Conservation (phyloP, 2,797 vertebrate species). For the Acanthornis magna region DNA sequence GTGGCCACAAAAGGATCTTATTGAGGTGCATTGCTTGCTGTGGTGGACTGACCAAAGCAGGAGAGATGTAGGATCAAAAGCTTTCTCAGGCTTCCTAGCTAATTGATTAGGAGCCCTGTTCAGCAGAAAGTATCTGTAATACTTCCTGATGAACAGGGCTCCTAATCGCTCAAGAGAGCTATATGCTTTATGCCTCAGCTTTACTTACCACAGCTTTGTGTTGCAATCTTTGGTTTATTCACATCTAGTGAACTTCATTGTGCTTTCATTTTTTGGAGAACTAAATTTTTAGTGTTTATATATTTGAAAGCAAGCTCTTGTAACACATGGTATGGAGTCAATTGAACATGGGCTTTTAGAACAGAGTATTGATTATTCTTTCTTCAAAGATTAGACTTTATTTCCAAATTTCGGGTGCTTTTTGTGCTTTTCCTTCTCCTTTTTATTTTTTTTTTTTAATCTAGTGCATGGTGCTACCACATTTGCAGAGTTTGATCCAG, state of each 20-base stretch:
- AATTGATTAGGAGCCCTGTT: too few species aligned
- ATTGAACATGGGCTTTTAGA: background rate
- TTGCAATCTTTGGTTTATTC: background rate
- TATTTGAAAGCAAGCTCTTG: background rate
- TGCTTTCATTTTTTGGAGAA: background rate
- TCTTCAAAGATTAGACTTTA: background rate
- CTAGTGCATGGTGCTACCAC: background rate
- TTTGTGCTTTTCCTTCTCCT: background rate
- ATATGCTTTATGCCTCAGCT: background rate
- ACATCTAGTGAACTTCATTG: background rate
- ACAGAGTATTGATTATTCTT: background rate
- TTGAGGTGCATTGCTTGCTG: background rate
- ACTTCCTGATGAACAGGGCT: background rate
- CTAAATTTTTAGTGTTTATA: background rate
- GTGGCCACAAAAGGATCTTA: background rate
- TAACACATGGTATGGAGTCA: background rate
- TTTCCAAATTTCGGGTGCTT: background rate
- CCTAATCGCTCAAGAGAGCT: background rate
- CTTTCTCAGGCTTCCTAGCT: background rate
- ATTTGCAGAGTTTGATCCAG: conserved; percentile 46
- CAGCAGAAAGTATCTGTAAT: too few species aligned
- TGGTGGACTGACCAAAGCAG: background rate
- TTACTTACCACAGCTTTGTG: background rate
- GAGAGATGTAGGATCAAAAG: background rate
- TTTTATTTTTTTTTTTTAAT: background rate